A percentile compares a stretch with the other conserved stretches of the same genome.
Evolutionary conservation across 2,113 vertebrate genomes (phyloP).

Genomic region (Bothrops jararaca): DNA sequence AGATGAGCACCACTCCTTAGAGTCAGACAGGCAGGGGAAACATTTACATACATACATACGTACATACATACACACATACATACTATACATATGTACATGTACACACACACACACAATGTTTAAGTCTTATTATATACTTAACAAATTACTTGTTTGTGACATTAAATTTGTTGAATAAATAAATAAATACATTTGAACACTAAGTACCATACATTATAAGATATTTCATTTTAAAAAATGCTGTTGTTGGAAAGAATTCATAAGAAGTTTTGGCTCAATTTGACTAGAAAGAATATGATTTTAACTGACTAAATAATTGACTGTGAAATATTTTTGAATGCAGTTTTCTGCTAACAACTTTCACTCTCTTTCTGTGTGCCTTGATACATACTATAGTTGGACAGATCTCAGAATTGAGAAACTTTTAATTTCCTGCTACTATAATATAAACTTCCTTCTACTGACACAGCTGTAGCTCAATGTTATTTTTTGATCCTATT

Average conservation of each 20-base stretch:
- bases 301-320: conserved; percentile 9
- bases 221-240: conserved; percentile 3
- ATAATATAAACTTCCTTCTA: conserved; percentile 25
- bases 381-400: conserved; percentile 29
- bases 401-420: conserved; percentile 28
- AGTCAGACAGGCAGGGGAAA: too few species aligned
- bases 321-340: conserved; percentile 35
- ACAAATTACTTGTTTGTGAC: background rate
- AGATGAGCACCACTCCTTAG: too few species aligned
- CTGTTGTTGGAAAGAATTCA: conserved; percentile 17
- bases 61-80: too few species aligned
- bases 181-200: background rate
- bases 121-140: background rate
- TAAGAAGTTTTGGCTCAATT: background rate
- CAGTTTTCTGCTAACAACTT: conserved; percentile 19
- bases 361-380: background rate
- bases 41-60: too few species aligned
- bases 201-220: background rate
- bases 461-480: background rate
- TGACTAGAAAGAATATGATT: background rate
- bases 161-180: background rate
- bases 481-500: conserved; percentile 19
- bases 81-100: too few species aligned
- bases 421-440: conserved; percentile 19
- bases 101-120: background rate